Base-by-base conservation (phyloP, 2,797 vertebrate genomes). In the Podarcis lilfordi region DNA sequence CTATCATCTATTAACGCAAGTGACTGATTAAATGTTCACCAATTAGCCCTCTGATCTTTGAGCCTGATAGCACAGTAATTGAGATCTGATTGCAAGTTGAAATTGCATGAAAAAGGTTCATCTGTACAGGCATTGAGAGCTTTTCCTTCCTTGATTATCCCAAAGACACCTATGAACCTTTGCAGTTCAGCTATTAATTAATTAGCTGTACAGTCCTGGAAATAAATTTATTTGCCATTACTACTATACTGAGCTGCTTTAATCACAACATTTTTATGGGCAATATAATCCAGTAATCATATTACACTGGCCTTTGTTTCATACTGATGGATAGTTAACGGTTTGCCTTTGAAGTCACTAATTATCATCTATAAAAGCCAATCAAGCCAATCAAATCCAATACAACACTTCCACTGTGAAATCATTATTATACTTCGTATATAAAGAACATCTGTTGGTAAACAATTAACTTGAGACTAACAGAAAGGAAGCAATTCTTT, bases 201-300 rank as follows among this genome's bases (percentile, higher is more conserved):
- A 89, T 85, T 69, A 59, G 80, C 40, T 9, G 29, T 91, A 82
- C 2, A n/a, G 32, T 2, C 29, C 71, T 88, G 91, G n/a, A 77
- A 81, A 92, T 89, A 13, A 19, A 88, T 69, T 85, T 82, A 89
- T 76, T 76, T 88, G 81, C 29, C 90, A 85, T 85, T 81, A 50
- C 77, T 77, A 76, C 71, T 77, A 69, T 75, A 76, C 35, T 32
- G 82, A 85, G 82, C 77, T 77, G 45, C 50, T 64, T 55, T 66
- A 90, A 59, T 76, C 5, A 88, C 89, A 88, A 77, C 64, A 40
- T 50, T 94, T 91, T 86, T 61, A 93, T 61, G 75, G 59, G 35
- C 32, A 92, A 80, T 55, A 86, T 2, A 89, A 91, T 35, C 64
- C 66, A 25, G 74, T 50, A 93, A 86, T 77, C 19, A 45, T 29